Conservation (phyloP, 2,888 invertebrate species). For the Melanostoma scalare region DNA sequence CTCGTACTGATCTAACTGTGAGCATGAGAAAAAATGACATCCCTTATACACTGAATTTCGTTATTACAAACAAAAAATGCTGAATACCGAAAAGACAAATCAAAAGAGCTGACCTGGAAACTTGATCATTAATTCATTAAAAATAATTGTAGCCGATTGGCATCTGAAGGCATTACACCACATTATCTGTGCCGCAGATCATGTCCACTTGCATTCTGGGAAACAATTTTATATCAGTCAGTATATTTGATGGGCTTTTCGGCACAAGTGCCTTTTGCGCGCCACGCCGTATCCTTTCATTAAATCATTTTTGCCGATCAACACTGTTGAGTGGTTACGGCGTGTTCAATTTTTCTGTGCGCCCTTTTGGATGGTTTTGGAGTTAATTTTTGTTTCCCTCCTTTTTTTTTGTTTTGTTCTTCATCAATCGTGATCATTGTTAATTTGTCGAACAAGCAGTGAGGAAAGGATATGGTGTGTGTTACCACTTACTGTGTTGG, state of each 20-base stretch:
- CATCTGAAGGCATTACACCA: constrained; percentile 60
- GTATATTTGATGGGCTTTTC: constrained; percentile 36
- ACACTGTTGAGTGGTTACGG: constrained; percentile 66
- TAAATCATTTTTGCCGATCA: constrained; percentile 66
- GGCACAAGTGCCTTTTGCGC: constrained; percentile 59
- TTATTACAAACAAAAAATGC: too few relatives aligned
- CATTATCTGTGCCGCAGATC: constrained; percentile 59
- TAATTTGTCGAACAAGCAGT: constrained; percentile 72
- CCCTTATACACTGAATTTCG: too few relatives aligned
- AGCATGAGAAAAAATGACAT: too few relatives aligned
- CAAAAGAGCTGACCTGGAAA: constrained; percentile 64
- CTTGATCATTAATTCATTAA: constrained; percentile 71
- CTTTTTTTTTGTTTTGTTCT: constrained; percentile 9
- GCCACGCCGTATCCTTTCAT: constrained; percentile 57
- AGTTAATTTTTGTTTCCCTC: background rate
- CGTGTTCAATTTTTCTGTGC: constrained; percentile 57
- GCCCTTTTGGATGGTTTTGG: constrained; percentile 29
- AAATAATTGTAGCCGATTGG: constrained; percentile 53
- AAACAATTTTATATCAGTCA: constrained; percentile 58
- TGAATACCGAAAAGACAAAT: constrained; percentile 1
- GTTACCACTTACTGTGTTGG: constrained; percentile 67
- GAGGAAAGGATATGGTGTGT: constrained; percentile 65
- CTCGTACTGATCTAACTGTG: too few relatives aligned
- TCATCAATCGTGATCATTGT: constrained; percentile 65
- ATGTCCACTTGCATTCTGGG: constrained; percentile 63